Percentiles rank a stretch among this genome's conserved stretches.
These are phyloP conservation scores for Smutsia gigantea DNA, from an alignment of 2,797 vertebrate species.

Conservation along the genomic window DNA sequence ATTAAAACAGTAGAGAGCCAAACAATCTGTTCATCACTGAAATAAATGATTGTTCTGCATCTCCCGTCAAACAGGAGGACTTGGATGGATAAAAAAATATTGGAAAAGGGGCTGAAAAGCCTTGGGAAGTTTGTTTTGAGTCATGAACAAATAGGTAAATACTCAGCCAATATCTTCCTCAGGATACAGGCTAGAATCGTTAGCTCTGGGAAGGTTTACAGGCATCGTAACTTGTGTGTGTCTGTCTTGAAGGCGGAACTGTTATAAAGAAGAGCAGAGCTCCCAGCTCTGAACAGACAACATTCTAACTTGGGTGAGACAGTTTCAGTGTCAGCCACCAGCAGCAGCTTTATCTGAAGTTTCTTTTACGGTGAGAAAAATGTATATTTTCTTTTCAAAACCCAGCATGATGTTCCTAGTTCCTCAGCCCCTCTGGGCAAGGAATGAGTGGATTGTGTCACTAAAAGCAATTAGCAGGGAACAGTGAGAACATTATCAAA, in stretches of 20 bases:
- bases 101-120: neutral
- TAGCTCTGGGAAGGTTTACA: neutral
- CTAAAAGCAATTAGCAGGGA: constrained; percentile 38
- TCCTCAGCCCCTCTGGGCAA: constrained; percentile 59
- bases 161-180: neutral
- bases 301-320: neutral
- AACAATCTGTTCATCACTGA: rapidly evolving
- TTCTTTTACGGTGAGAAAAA: constrained; percentile 57
- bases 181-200: neutral
- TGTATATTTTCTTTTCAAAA: constrained; percentile 61
- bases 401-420: neutral
- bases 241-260: neutral
- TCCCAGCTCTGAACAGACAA: neutral
- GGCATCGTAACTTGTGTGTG: no score
- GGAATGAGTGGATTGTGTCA: constrained; percentile 51
- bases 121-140: neutral
- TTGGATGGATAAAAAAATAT: neutral
- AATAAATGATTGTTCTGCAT: neutral
- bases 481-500: constrained; percentile 53
- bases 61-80: neutral
- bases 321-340: neutral
- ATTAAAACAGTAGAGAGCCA: neutral
- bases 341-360: constrained; percentile 30
- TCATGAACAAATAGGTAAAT: neutral
- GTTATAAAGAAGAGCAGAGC: no score